phyloP scores from a whole-genome alignment of 2,113 vertebrate species.

The Dinomys branickii region DNA sequence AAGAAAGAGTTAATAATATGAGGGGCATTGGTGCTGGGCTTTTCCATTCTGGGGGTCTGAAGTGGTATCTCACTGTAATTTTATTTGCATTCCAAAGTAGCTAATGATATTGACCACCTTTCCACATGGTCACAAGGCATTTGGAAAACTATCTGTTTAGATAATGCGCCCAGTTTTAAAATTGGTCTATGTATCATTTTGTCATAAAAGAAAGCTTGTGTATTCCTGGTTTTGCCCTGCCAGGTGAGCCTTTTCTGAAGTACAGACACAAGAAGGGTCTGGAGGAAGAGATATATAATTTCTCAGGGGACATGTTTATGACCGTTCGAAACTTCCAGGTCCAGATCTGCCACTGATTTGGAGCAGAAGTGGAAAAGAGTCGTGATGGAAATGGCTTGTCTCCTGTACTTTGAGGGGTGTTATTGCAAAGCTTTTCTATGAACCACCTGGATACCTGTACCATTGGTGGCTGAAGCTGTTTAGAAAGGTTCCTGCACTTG shows the following conservation, averaged over 20 bases:
- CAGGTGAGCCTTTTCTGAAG: neutral
- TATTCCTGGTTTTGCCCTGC: neutral
- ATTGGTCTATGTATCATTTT: conserved; percentile 13
- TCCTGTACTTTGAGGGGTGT: neutral
- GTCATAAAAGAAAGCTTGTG: neutral
- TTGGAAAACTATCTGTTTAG: neutral
- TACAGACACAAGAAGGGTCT: neutral
- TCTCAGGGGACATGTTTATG: neutral
- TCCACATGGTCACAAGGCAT: neutral
- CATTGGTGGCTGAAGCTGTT: neutral
- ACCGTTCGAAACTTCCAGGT: neutral
- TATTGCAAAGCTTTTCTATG: neutral
- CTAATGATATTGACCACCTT: neutral
- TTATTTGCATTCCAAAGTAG: conserved; percentile 19
- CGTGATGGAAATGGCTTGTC: neutral
- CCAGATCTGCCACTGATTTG: neutral
- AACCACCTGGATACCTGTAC: neutral
- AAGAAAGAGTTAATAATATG: neutral
- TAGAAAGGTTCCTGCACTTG: neutral
- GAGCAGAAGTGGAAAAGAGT: neutral
- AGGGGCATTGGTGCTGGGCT: neutral
- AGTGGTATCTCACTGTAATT: neutral
- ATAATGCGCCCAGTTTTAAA: neutral
- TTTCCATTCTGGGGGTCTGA: neutral
- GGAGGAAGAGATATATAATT: neutral